These are phyloP conservation scores for Tor tambroides DNA, from an alignment of 2,113 vertebrate species.

Conservation along the genomic window DNA sequence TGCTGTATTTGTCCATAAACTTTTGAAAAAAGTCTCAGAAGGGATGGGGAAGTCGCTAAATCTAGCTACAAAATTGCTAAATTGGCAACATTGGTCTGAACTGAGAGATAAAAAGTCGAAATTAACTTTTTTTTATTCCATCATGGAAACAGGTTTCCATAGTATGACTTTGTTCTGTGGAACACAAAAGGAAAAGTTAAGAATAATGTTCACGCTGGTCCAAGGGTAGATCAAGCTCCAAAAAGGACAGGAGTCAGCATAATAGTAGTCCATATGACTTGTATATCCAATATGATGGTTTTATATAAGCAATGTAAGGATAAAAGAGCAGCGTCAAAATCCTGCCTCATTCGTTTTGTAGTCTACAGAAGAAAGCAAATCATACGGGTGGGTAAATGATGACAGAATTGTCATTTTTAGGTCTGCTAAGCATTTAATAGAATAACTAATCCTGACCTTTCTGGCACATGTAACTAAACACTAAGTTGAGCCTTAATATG, in stretches of 20 bases:
- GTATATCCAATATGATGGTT: not conserved
- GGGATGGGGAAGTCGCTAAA: too few relatives aligned
- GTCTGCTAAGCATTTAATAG: not conserved
- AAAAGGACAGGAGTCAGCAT: not conserved
- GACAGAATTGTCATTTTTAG: not conserved
- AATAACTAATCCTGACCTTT: constrained; percentile 29
- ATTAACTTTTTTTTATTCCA: too few relatives aligned
- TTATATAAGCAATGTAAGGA: not conserved
- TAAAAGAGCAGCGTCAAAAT: not conserved
- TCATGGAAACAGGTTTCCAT: too few relatives aligned
- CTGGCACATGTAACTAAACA: not conserved
- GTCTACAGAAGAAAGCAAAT: not conserved
- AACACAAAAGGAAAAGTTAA: not conserved
- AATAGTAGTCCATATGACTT: not conserved
- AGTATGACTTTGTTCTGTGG: not conserved
- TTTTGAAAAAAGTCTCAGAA: too few relatives aligned
- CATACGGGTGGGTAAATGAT: too few relatives aligned
- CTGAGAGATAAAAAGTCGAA: too few relatives aligned
- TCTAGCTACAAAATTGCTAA: too few relatives aligned
- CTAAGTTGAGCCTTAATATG: not conserved
- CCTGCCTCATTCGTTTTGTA: not conserved
- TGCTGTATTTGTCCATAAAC: too few relatives aligned
- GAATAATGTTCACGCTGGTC: not conserved
- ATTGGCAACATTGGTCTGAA: too few relatives aligned
- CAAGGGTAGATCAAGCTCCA: not conserved